These are phyloP conservation scores for Andrena trimmerana DNA, from an alignment of 2,888 invertebrate species.

Conservation along the genomic window DNA sequence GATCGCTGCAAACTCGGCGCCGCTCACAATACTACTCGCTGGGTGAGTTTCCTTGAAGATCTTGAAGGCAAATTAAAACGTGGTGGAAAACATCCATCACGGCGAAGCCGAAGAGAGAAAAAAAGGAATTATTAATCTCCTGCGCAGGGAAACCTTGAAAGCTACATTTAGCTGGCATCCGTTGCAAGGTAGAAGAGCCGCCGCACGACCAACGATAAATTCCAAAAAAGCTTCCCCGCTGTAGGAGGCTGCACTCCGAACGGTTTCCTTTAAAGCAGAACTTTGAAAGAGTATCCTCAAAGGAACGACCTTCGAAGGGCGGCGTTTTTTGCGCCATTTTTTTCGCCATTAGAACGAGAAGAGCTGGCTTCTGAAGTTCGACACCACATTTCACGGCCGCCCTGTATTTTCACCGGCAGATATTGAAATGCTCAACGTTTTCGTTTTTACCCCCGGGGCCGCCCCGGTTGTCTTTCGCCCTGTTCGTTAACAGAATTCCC, in stretches of 20 bases:
- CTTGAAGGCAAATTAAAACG: not conserved
- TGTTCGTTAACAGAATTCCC: slow-evolving; percentile 11
- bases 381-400: not conserved
- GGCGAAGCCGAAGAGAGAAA: not conserved
- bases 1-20: slow-evolving; percentile 6
- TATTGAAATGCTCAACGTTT: slow-evolving; percentile 2
- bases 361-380: slow-evolving; percentile 10
- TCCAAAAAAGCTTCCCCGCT: slow-evolving; percentile 6
- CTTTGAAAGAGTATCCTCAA: slow-evolving; percentile 27
- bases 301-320: slow-evolving; percentile 11
- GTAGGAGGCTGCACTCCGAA: slow-evolving; percentile 1
- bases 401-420: not conserved
- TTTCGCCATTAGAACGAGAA: slow-evolving; percentile 16
- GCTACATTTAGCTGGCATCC: not conserved
- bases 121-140: not conserved
- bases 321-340: slow-evolving; percentile 5
- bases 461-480: not conserved
- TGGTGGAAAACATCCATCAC: not conserved
- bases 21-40: not conserved
- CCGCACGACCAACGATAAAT: not conserved
- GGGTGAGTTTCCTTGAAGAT: slow-evolving; percentile 9
- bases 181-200: not conserved
- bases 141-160: not conserved
- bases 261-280: slow-evolving; percentile 16
- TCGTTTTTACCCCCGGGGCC: not conserved